Evolutionary conservation across 2,113 vertebrate genomes (phyloP).

Genomic region (Bos javanicus): DNA sequence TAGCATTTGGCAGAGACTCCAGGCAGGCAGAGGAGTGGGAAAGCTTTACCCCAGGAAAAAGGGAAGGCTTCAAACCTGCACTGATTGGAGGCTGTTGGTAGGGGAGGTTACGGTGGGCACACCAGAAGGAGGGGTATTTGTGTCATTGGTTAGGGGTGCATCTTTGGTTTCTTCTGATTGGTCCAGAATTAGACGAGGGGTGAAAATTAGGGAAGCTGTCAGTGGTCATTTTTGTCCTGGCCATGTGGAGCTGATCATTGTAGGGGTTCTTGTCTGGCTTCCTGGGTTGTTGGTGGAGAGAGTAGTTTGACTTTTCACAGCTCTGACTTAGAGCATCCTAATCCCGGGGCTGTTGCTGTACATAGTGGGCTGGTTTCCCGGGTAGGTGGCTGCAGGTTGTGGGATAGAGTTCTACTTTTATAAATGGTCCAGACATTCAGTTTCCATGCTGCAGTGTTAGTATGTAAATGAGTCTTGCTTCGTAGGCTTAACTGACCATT

Average conservation of each 20-base stretch:
- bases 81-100: neutral
- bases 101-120: too few species aligned
- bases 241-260: neutral
- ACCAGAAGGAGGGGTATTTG: neutral
- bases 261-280: neutral
- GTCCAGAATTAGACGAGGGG: neutral
- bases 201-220: neutral
- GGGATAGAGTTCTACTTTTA: neutral
- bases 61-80: neutral
- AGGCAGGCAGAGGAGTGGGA: neutral
- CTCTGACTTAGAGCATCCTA: rapidly evolving
- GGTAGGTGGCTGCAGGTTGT: neutral
- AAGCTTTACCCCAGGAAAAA: neutral
- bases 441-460: neutral
- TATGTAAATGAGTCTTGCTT: neutral
- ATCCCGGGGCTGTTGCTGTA: neutral
- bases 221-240: neutral
- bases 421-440: neutral
- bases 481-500: neutral
- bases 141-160: neutral
- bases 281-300: neutral
- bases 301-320: neutral
- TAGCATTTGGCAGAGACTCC: neutral
- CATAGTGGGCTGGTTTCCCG: neutral
- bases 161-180: neutral